Percentiles rank a stretch among this genome's conserved stretches.
Evolutionary conservation across 2,113 vertebrate genomes (phyloP).

Genomic region (Neogobius melanostomus): DNA sequence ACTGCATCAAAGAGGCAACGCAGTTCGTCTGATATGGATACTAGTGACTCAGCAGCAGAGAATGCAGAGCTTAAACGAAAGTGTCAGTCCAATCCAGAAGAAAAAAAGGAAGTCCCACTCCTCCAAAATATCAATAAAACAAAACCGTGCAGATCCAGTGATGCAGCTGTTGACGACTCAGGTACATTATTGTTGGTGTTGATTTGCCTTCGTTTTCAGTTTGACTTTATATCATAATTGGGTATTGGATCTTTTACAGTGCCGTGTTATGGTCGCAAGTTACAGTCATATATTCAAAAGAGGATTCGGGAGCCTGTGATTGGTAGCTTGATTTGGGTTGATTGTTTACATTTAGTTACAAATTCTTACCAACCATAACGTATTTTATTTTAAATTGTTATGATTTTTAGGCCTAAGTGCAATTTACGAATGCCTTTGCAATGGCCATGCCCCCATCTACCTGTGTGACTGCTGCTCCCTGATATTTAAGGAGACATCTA

Average conservation of each 20-base stretch:
- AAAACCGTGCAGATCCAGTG: neutral
- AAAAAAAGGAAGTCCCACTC: neutral
- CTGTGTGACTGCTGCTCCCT: conserved; percentile 43
- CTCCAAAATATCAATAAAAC: neutral
- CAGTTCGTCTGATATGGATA: neutral
- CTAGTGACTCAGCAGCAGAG: neutral
- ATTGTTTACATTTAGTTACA: neutral
- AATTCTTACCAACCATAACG: neutral
- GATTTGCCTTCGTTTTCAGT: neutral
- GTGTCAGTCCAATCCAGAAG: neutral
- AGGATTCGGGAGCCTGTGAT: conserved; percentile 19
- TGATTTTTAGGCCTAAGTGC: conserved; percentile 24
- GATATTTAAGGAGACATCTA: conserved; percentile 16
- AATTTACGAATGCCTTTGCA: conserved; percentile 31
- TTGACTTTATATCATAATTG: too few species aligned
- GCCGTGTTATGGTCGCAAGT: neutral
- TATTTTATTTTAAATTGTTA: neutral
- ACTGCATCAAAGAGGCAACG: neutral
- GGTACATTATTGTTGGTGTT: neutral
- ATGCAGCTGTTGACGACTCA: neutral
- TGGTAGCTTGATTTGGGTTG: conserved; percentile 23
- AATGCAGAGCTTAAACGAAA: neutral
- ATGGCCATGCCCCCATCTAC: conserved; percentile 14
- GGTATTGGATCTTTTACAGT: conserved; percentile 3
- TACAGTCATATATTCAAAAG: conserved; percentile 25